These are phyloP conservation scores for Frankliniella intonsa DNA, from an alignment of 2,888 invertebrate genomes.

Conservation along the genomic window DNA sequence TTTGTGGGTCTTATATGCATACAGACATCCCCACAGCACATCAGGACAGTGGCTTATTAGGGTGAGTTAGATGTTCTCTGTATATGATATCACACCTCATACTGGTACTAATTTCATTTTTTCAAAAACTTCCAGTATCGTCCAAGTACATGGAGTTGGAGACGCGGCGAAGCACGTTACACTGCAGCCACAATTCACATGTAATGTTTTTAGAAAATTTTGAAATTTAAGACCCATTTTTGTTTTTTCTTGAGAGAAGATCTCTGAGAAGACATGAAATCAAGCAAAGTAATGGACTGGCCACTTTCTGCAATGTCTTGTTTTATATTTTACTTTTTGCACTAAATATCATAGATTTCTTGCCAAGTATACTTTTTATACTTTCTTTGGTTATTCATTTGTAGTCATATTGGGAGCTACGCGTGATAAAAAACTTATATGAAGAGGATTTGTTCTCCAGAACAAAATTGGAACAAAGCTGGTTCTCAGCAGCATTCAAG, in stretches of 20 bases:
- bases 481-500: neutral
- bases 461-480: neutral
- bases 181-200: constrained; percentile 94
- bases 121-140: constrained; percentile 66
- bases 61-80: constrained; percentile 52
- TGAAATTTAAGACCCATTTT: neutral
- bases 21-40: constrained; percentile 90
- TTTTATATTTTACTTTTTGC: neutral
- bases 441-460: neutral
- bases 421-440: neutral
- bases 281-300: neutral
- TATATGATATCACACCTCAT: constrained; percentile 2
- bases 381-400: neutral
- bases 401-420: neutral
- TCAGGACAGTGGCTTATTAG: constrained; percentile 95
- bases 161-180: constrained; percentile 86
- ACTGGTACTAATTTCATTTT: constrained; percentile 31
- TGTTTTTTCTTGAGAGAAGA: neutral
- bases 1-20: constrained; percentile 88
- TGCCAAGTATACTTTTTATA: neutral
- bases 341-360: neutral
- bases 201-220: constrained; percentile 50
- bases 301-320: neutral
- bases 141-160: constrained; percentile 89
- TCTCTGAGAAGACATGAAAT: neutral